Evolutionary conservation across 1,140 invertebrate species (phyloP).

Genomic region (Megathymus violae): DNA sequence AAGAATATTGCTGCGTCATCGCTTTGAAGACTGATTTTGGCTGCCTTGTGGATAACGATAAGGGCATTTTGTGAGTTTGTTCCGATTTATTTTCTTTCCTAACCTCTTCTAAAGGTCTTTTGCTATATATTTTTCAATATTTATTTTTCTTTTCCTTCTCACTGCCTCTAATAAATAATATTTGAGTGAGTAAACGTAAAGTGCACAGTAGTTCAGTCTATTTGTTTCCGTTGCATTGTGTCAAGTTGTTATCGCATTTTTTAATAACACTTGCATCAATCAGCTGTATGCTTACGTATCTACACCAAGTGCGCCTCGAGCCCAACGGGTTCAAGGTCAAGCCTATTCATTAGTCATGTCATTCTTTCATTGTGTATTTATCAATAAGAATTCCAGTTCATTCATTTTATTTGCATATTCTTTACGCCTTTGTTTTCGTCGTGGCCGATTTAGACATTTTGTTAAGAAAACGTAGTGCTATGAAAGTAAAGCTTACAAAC

Average conservation of each 20-base stretch:
- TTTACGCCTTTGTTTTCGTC: background rate
- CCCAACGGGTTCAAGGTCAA: background rate
- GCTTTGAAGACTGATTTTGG: background rate
- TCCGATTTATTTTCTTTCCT: background rate
- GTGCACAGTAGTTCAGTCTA: background rate
- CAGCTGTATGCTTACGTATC: background rate
- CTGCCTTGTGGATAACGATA: background rate
- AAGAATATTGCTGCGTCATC: background rate
- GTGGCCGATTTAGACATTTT: background rate
- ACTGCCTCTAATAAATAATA: background rate
- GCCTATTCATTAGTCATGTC: background rate
- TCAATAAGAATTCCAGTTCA: slow-evolving; percentile 6
- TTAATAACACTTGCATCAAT: background rate
- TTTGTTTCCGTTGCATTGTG: background rate
- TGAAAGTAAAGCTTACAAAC: slow-evolving; percentile 5
- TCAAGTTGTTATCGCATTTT: background rate
- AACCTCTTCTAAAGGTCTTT: background rate
- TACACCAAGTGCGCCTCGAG: background rate
- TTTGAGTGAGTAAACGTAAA: background rate
- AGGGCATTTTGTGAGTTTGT: background rate
- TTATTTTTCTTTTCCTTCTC: background rate
- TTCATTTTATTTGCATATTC: slow-evolving; percentile 1
- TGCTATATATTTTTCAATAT: background rate
- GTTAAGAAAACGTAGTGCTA: background rate
- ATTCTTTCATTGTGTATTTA: background rate